Percentiles rank a stretch among this genome's conserved stretches.
Conservation (phyloP, 1,140 invertebrate species). For the Bombyx mori region ASM3026992v2 NC_085125.1:9714501-9715000, state of each 20-base stretch:
- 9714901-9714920: too few relatives aligned
- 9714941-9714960: too few relatives aligned
- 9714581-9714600: background rate
- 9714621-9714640: slow-evolving; percentile 12
- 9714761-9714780: slow-evolving; percentile 57
- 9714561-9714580: background rate
- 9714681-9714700: slow-evolving; percentile 38
- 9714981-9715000: too few relatives aligned
- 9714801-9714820: slow-evolving; percentile 1
- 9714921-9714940: too few relatives aligned
- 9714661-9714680: slow-evolving; percentile 24
- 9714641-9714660: slow-evolving; percentile 30
- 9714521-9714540: too few relatives aligned
- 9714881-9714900: too few relatives aligned
- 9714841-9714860: too few relatives aligned
- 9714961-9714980: too few relatives aligned
- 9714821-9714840: too few relatives aligned
- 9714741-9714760: slow-evolving; percentile 50
- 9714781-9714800: slow-evolving; percentile 11
- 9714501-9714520: too few relatives aligned
- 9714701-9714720: slow-evolving; percentile 54
- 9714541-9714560: too few relatives aligned
- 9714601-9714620: slow-evolving; percentile 1
- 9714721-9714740: slow-evolving; percentile 43
- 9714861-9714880: too few relatives aligned